These are phyloP conservation scores for Acanthosoma haemorrhoidale DNA, from an alignment of 2,888 invertebrate genomes.

Conservation along the genomic window DNA sequence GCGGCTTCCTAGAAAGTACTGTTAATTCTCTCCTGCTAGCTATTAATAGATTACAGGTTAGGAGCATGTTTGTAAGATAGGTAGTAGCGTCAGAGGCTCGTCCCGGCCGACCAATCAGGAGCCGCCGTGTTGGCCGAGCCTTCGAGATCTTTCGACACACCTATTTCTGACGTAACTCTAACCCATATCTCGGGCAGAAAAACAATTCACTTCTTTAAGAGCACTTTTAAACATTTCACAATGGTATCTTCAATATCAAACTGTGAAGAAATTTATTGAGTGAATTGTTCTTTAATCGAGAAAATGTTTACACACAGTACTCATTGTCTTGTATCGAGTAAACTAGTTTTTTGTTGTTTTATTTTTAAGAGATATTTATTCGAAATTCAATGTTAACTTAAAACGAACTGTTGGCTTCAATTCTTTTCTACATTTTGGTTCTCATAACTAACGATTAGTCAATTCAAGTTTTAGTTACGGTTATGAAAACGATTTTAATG, in stretches of 20 bases:
- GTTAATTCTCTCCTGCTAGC: conserved; percentile 16
- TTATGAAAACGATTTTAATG: too few species aligned
- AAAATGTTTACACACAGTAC: too few species aligned
- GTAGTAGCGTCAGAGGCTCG: conserved; percentile 7
- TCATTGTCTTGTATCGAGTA: too few species aligned
- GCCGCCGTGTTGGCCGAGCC: conserved; percentile 7
- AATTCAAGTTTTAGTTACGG: too few species aligned
- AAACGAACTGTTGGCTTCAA: too few species aligned
- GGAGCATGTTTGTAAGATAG: neutral
- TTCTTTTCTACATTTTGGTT: too few species aligned
- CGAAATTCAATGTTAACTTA: too few species aligned
- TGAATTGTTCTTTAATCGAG: too few species aligned
- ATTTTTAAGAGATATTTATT: too few species aligned
- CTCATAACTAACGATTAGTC: too few species aligned
- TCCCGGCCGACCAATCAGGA: neutral
- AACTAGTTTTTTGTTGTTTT: too few species aligned
- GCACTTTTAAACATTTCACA: neutral
- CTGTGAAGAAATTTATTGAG: neutral
- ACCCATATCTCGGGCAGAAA: conserved; percentile 5
- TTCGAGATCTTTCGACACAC: conserved; percentile 10
- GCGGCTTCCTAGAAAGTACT: conserved; percentile 19
- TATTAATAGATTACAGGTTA: neutral
- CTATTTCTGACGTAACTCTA: conserved; percentile 15
- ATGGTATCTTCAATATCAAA: neutral
- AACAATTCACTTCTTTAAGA: neutral